Percentiles rank a stretch among this genome's conserved stretches.
phyloP scores from a whole-genome alignment of 1,140 invertebrate genomes.

The Ceratitis capitata region DNA sequence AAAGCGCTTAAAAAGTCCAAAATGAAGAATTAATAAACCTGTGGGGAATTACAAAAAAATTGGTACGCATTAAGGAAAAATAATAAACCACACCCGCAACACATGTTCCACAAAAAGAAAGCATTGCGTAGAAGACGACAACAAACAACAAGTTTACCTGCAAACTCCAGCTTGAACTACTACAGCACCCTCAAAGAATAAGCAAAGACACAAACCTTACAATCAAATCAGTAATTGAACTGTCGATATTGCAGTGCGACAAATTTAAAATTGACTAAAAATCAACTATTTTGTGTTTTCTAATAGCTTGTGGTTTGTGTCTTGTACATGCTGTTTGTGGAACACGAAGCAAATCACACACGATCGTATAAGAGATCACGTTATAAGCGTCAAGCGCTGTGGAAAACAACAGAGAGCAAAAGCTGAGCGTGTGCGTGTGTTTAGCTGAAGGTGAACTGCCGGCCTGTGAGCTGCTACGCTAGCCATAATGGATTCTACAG shows the following conservation, averaged over 20 bases:
- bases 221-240: too few relatives aligned
- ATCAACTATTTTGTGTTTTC: neutral
- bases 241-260: neutral
- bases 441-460: neutral
- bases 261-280: neutral
- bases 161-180: neutral
- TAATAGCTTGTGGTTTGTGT: neutral
- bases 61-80: neutral
- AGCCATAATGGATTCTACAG: conserved; percentile 55
- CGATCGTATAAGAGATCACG: conserved; percentile 35
- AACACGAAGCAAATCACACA: neutral
- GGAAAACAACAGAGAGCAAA: too few relatives aligned
- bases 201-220: conserved; percentile 7
- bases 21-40: neutral
- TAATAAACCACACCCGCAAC: neutral
- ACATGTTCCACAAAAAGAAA: conserved; percentile 1
- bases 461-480: neutral
- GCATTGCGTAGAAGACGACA: neutral
- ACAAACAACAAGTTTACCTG: neutral
- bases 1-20: neutral
- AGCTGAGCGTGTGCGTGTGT: neutral
- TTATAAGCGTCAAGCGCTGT: conserved; percentile 6
- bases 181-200: neutral
- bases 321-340: conserved; percentile 29
- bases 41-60: neutral